Base-by-base conservation (phyloP, 1,140 invertebrate species). In the Hycleus phaleratus region DNA sequence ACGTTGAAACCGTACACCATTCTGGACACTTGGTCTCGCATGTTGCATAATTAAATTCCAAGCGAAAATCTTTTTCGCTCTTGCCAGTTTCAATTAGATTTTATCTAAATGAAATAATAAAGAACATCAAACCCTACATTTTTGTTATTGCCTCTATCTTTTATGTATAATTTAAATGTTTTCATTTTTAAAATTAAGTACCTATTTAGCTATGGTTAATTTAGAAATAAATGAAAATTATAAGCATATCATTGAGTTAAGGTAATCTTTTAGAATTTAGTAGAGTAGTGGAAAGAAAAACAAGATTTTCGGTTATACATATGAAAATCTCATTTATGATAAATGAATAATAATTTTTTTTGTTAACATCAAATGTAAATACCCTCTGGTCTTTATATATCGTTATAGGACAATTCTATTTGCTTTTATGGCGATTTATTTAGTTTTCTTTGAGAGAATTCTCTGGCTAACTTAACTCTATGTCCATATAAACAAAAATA, bases 21-120 rank as follows among this genome's bases (percentile, higher is more conserved):
- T 32, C 32, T 32, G 32, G 32, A 32, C 32, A 32, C 32, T 32
- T 46, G 49, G 52, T 52, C 57, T 52, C 51, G 57, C 51, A 58
- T 58, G 51, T 49, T 52, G 52, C 46, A 58, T 58, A 58, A 58
- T 58, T 58, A 58, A 58, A 58, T 58, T 58, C 51, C 57, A 58
- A 52, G 57, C 45, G 46, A 58, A 58, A 58, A 58, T 58, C 57
- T 58, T 58, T 58, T 58, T 58, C 57, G 57, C 57, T 54, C 40
- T 24, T 58, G 49, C 56, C 49, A 54, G 58, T 65, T 63, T 59
- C 55, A 66, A 66, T 66, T 66, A 63, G 58, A 66, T 66, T 63
- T 66, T 65, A 65, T 65, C 60, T 62, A 62, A 65, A 62, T 63
- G 60, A 65, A 60, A 61, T 65, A 65, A 65, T 60, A 62, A 65